Evolutionary conservation across 1,140 invertebrate species (phyloP), one percentile per base, ranked within the genome.

Genomic region (Calephelis nemesis): DNA sequence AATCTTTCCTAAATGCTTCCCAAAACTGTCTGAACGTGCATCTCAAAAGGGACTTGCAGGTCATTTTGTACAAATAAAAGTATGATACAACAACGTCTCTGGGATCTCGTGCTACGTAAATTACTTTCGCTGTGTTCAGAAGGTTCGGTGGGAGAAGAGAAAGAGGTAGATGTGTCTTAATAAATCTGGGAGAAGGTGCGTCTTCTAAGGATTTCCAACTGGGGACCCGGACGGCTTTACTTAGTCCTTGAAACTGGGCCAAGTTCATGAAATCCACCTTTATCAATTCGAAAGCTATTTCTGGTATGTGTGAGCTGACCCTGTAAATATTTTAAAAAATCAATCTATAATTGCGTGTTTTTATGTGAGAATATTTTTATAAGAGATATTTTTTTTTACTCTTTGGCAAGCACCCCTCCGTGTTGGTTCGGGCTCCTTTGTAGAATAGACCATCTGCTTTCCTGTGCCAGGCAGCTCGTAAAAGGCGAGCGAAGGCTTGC

Each of bases 21-120:
- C 95, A 97, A 85, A 96, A 98, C 62, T 93, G 93, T 15, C 92
- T 78, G 75, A 97, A 96, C 67, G 95, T 93, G 0, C 95, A 94
- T 4, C 89, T 77, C 80, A 94, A 96, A 12, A 95, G 93, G 68
- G 94, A 94, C 0, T 96, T 96, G 49, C 90, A 92, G 42, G 95
- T 93, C 60, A 95, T 92, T 78, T 94, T 93, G 83, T 96, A 95
- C 13, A 97, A 93, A 84, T 97, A 95, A 83, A 95, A 98, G 83
- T 95, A 97, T 0, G 97, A 98, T 0, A 97, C 96, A 1, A 94
- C 95, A 0, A 97, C 95, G 84, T 98, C 97, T 82, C 97, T 97
- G 0, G 97, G 96, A 92, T 98, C 97, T 71, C 97, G 92, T 1
- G 95, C 95, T 0, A 97, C 94, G 76, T 97, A 97, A 11, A 97